phyloP scores from a whole-genome alignment of 2,113 vertebrate genomes.

The Tychaedon coryphoeus region DNA sequence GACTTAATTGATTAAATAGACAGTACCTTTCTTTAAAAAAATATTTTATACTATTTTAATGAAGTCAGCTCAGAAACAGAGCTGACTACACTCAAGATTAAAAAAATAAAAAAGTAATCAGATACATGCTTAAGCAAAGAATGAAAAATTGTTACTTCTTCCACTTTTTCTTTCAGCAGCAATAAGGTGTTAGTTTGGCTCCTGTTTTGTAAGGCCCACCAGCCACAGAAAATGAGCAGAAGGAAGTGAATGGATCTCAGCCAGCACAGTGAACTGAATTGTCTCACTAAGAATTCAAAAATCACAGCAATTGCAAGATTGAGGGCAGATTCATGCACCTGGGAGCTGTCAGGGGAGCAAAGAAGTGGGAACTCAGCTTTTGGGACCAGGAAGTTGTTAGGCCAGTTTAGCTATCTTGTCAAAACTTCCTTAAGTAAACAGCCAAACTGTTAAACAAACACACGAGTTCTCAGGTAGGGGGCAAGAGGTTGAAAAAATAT shows the following conservation, averaged over 20 bases:
- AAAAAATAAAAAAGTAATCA: not conserved
- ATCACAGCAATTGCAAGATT: not conserved
- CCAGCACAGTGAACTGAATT: not conserved
- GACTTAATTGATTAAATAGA: not conserved
- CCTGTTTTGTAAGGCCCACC: not conserved
- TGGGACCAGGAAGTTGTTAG: not conserved
- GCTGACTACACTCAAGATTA: not conserved
- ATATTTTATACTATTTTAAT: not conserved
- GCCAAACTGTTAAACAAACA: not conserved
- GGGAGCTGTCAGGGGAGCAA: not conserved
- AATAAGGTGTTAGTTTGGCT: not conserved
- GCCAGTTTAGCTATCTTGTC: not conserved
- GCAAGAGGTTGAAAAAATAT: not conserved
- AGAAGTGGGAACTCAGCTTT: not conserved
- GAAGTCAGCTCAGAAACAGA: not conserved
- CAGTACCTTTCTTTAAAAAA: not conserved
- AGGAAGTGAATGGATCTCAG: not conserved
- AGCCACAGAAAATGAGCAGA: not conserved
- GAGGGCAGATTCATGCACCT: not conserved
- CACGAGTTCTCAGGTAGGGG: not conserved
- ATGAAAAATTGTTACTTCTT: not conserved
- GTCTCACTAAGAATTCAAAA: not conserved
- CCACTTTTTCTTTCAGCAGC: not conserved
- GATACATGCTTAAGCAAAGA: not conserved
- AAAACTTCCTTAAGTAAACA: constrained; percentile 18